Conservation (phyloP, 2,113 vertebrate genomes). For the Periophthalmodon schlosseri region DNA sequence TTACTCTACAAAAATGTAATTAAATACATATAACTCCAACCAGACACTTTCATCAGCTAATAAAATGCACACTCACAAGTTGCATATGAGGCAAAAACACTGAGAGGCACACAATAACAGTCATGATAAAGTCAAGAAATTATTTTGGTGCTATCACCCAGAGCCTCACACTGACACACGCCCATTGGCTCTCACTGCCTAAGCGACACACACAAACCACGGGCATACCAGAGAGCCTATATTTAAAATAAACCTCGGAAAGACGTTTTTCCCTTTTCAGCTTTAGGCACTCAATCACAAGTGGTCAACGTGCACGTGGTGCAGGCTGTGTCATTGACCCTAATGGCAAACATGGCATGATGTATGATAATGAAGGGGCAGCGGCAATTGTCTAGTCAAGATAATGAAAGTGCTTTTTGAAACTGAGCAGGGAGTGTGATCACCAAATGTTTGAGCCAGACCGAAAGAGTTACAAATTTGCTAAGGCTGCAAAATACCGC, state of each 20-base stretch:
- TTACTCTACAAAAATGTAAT: not conserved
- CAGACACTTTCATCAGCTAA: not conserved
- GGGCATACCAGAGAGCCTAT: constrained; percentile 72
- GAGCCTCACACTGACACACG: constrained; percentile 49
- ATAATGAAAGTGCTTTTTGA: constrained; percentile 45
- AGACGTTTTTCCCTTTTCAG: constrained; percentile 59
- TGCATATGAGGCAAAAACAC: constrained; percentile 23
- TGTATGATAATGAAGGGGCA: constrained; percentile 38
- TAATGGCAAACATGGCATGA: constrained; percentile 59
- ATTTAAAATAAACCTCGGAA: constrained; percentile 71
- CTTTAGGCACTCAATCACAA: constrained; percentile 65
- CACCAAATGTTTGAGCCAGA: constrained; percentile 57
- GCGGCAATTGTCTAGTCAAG: constrained; percentile 48
- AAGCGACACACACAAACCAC: constrained; percentile 63
- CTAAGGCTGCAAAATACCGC: constrained; percentile 71
- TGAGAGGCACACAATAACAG: constrained; percentile 10
- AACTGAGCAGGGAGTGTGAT: constrained; percentile 54
- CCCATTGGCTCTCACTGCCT: constrained; percentile 21
- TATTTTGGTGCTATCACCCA: constrained; percentile 41
- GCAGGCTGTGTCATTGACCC: constrained; percentile 42
- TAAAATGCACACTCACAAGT: constrained; percentile 14
- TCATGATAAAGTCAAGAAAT: constrained; percentile 31
- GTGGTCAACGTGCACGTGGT: constrained; percentile 54
- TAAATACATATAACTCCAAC: not conserved
- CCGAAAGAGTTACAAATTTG: constrained; percentile 73